These are phyloP conservation scores for Nemoura dubitans DNA, from an alignment of 2,888 invertebrate species.

Conservation along the genomic window DNA sequence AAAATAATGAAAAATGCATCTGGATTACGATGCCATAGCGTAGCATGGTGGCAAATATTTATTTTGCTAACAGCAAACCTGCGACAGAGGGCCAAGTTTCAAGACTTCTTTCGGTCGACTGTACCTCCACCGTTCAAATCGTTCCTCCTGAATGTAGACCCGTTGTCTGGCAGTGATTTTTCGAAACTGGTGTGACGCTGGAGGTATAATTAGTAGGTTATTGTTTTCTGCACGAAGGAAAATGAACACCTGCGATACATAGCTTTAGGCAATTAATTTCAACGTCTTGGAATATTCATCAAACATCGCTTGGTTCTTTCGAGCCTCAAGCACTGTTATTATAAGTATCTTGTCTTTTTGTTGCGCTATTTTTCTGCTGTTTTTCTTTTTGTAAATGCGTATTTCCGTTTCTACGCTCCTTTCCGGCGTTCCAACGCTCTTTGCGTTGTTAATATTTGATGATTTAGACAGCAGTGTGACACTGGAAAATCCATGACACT, in stretches of 20 bases:
- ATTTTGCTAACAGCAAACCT: no score
- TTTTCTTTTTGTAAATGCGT: neutral
- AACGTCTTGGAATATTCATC: neutral
- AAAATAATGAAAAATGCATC: no score
- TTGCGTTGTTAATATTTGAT: neutral
- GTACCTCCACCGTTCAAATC: no score
- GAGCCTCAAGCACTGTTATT: neutral
- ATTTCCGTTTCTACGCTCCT: neutral
- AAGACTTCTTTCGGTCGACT: no score
- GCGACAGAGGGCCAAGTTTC: no score
- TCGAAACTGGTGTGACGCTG: neutral
- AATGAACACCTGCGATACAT: constrained; percentile 7
- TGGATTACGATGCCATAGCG: no score
- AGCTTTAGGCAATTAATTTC: neutral
- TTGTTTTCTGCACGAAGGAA: neutral
- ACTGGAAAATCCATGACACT: neutral
- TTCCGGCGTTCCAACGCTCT: neutral
- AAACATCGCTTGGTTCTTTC: neutral
- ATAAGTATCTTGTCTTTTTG: neutral
- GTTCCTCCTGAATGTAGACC: neutral
- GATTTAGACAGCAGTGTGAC: neutral
- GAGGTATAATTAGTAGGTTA: neutral
- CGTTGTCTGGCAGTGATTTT: neutral
- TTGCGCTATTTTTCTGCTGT: neutral
- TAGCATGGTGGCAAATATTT: no score